Conservation (phyloP, 2,888 invertebrate genomes). For the Abscondita cerata region DNA sequence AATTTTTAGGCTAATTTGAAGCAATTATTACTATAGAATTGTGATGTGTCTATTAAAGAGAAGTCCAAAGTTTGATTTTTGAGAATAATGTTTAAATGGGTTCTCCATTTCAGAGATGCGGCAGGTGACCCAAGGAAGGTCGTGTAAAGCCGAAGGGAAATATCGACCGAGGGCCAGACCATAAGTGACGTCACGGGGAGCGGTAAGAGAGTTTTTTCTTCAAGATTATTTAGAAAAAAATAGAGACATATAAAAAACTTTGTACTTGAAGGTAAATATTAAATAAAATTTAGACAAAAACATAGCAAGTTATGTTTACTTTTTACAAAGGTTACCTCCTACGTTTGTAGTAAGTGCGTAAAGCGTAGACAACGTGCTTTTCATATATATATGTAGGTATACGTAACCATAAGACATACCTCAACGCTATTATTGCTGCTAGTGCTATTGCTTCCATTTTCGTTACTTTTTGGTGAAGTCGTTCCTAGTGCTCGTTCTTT, state of each 20-base stretch:
- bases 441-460: conserved; percentile 65
- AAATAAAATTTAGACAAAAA: neutral
- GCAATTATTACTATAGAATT: conserved; percentile 21
- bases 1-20: conserved; percentile 4
- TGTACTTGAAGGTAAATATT: neutral
- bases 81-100: neutral
- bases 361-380: conserved; percentile 35
- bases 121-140: conserved; percentile 39
- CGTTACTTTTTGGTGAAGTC: conserved; percentile 49
- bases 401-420: conserved; percentile 48
- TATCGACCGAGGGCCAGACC: conserved; percentile 39
- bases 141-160: conserved; percentile 35
- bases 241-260: neutral
- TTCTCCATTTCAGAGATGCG: conserved; percentile 29
- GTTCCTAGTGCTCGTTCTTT: conserved; percentile 67
- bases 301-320: neutral
- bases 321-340: neutral
- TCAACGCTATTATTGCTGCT: conserved; percentile 55
- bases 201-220: conserved; percentile 24
- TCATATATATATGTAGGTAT: conserved; percentile 5
- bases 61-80: too few species aligned
- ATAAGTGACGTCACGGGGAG: conserved; percentile 40
- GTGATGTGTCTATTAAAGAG: conserved; percentile 1
- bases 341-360: conserved; percentile 19
- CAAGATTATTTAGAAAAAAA: neutral